phyloP scores from a whole-genome alignment of 2,113 vertebrate species.

The Misgurnus anguillicaudatus region DNA sequence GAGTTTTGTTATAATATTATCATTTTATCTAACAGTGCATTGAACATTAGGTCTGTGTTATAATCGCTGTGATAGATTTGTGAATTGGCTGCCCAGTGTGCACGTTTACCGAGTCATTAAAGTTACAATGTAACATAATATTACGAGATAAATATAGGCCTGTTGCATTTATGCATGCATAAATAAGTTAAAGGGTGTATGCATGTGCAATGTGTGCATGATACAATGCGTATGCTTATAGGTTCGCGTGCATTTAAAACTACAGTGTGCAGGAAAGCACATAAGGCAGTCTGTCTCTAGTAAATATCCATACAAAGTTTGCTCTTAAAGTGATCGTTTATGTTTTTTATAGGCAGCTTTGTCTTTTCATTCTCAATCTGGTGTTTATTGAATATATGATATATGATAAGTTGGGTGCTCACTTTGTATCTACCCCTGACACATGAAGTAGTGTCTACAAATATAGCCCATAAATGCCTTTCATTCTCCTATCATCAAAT shows the following conservation, averaged over 20 bases:
- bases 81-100: background rate
- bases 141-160: conserved; percentile 7
- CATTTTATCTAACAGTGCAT: background rate
- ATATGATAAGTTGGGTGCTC: background rate
- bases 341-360: background rate
- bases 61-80: background rate
- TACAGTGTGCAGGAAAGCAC: background rate
- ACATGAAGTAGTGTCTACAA: background rate
- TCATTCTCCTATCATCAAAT: background rate
- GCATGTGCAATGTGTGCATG: background rate
- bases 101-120: background rate
- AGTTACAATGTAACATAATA: conserved; percentile 1
- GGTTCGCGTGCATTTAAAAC: too few relatives aligned
- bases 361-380: too few relatives aligned
- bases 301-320: background rate
- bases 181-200: background rate
- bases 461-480: background rate
- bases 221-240: background rate
- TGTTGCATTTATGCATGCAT: background rate
- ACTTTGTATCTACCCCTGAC: background rate
- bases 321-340: background rate
- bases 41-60: background rate
- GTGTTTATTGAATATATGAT: too few relatives aligned
- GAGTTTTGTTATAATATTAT: background rate
- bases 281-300: background rate